Percentiles rank a stretch among this genome's conserved stretches.
Evolutionary conservation across 2,888 invertebrate genomes (phyloP).

Genomic region (Eristalis tenax): DNA sequence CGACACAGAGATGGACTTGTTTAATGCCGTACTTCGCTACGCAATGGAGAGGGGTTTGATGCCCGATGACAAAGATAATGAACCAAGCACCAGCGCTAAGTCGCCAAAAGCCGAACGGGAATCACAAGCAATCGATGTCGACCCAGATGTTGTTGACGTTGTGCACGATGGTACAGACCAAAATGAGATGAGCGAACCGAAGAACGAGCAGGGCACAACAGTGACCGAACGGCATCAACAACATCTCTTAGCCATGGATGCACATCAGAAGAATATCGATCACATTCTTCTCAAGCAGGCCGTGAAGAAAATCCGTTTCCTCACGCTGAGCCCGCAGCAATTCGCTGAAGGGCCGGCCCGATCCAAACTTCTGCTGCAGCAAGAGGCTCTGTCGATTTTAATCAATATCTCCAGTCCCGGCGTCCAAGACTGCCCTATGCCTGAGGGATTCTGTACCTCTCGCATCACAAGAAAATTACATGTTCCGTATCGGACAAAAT

Average conservation of each 20-base stretch:
- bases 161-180: slow-evolving; percentile 72
- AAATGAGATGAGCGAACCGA: slow-evolving; percentile 76
- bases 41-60: slow-evolving; percentile 83
- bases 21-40: slow-evolving; percentile 88
- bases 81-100: slow-evolving; percentile 41
- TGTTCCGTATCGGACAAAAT: slow-evolving; percentile 62
- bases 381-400: slow-evolving; percentile 90
- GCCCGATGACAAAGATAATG: slow-evolving; percentile 72
- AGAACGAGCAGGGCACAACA: slow-evolving; percentile 70
- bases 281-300: slow-evolving; percentile 84
- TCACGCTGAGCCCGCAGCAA: slow-evolving; percentile 90
- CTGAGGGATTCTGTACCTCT: slow-evolving; percentile 86
- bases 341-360: slow-evolving; percentile 92
- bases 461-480: slow-evolving; percentile 77
- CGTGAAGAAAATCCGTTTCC: slow-evolving; percentile 89
- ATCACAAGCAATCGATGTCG: slow-evolving; percentile 49
- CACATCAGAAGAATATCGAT: slow-evolving; percentile 77
- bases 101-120: slow-evolving; percentile 16
- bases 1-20: slow-evolving; percentile 89
- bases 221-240: slow-evolving; percentile 11
- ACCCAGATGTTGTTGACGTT: slow-evolving; percentile 71
- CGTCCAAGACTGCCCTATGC: slow-evolving; percentile 87
- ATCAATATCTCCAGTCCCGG: slow-evolving; percentile 90
- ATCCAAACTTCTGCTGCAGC: slow-evolving; percentile 87
- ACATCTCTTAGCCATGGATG: slow-evolving; percentile 74